Evolutionary conservation across 2,888 invertebrate species (phyloP), one percentile per base, ranked within the genome.

Genomic region (Acronicta aceris): DNA sequence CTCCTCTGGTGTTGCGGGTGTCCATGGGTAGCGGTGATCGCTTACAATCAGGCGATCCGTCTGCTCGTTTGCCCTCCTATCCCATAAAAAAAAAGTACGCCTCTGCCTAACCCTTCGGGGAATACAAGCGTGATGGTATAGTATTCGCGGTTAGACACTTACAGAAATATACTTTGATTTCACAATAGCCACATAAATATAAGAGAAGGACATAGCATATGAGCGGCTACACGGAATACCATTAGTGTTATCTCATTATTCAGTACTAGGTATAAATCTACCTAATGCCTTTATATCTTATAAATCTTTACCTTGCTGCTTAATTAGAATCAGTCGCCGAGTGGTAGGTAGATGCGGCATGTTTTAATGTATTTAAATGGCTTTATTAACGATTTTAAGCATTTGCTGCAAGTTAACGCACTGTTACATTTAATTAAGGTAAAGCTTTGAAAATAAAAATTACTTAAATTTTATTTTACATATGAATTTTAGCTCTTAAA

Each of bases 211-310:
- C 60, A 64, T 57, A 69, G 49, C 41, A 63, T 54, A 54, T 43
- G 56, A 46, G 41, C 54, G 49, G 40, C 71, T 81, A 83, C 84
- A 83, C 78, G 72, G 59, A 50, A 65, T 71, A 74, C 90, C 88
- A 93, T 92, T 92, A 92, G 85, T 77, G 81, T 84, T 91, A 92
- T 92, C 93, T 87, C 88, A 92, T 90, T 92, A 92, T 92, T 89
- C 90, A 88, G 85, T 81, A 81, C 87, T 86, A 85, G 79, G 89
- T 89, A 93, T 93, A 93, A 93, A 93, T 93, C 93, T 90, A 84
- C 78, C 88, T 93, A 93, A 93, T 93, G 92, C 91, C 81, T 86
- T 87, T 86, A 89, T 93, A 94, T 93, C 92, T 93, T 91, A 92
- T 93, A 92, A 91, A 94, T 93, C 92, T 93, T 83, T 75, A 74